Percentiles rank a stretch among this genome's conserved stretches.
phyloP scores from a whole-genome alignment of 2,888 invertebrate genomes.

The Nephrotoma appendiculata region DNA sequence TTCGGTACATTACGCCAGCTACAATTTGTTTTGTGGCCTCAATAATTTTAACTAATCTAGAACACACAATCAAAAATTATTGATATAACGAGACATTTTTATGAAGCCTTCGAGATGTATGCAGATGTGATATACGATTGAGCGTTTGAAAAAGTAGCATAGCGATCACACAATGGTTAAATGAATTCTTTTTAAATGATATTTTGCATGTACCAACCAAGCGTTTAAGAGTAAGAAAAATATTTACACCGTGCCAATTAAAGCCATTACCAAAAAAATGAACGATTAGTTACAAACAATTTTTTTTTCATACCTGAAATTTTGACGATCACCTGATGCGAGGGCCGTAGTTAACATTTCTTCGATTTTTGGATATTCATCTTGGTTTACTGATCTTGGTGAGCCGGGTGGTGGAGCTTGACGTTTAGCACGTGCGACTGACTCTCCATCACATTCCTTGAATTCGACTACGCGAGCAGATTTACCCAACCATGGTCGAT shows the following conservation, averaged over 20 bases:
- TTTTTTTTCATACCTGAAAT: slow-evolving; percentile 29
- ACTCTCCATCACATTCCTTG: not conserved
- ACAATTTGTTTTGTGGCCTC: slow-evolving; percentile 37
- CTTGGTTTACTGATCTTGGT: slow-evolving; percentile 21
- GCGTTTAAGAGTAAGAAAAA: not conserved
- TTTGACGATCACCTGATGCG: slow-evolving; percentile 18
- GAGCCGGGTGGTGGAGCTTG: slow-evolving; percentile 29
- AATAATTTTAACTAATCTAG: slow-evolving; percentile 23
- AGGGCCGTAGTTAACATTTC: not conserved
- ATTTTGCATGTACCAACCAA: slow-evolving; percentile 14
- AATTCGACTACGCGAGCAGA: slow-evolving; percentile 22
- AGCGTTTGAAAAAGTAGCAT: not conserved
- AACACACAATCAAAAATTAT: not conserved
- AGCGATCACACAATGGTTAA: not conserved
- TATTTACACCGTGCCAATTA: slow-evolving; percentile 11
- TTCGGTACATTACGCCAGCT: slow-evolving; percentile 38
- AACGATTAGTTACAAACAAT: slow-evolving; percentile 25
- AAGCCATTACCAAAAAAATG: slow-evolving; percentile 24
- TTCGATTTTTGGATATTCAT: slow-evolving; percentile 17
- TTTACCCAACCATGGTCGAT: slow-evolving; percentile 36
- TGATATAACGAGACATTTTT: not conserved
- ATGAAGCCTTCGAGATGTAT: not conserved
- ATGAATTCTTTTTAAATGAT: not conserved
- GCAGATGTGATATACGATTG: not conserved
- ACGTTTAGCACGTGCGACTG: slow-evolving; percentile 16